Evolutionary conservation across 2,113 vertebrate genomes (phyloP).

Genomic region (Dascyllus trimaculatus): DNA sequence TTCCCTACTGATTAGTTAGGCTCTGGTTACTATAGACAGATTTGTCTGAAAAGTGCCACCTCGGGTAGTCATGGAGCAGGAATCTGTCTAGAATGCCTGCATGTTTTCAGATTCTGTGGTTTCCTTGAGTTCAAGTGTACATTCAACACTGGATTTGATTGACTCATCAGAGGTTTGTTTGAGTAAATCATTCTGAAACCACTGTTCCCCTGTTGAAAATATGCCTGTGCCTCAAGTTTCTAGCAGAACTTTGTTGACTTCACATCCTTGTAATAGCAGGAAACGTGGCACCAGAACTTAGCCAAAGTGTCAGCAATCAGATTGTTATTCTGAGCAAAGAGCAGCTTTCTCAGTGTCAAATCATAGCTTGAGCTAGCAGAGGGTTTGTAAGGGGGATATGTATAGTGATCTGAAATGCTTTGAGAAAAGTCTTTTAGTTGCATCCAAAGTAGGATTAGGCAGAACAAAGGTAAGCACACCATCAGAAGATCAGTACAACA

Average conservation of each 20-base stretch:
- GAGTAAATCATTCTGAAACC: too few species aligned
- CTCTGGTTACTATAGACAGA: too few species aligned
- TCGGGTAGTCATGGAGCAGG: too few species aligned
- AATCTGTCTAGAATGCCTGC: too few species aligned
- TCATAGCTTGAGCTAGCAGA: neutral
- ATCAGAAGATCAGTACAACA: neutral
- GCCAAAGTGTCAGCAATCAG: neutral
- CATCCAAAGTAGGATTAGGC: slow-evolving; percentile 2
- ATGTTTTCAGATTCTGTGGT: too few species aligned
- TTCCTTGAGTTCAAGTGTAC: too few species aligned
- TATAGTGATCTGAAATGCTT: neutral
- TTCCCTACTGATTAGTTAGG: too few species aligned
- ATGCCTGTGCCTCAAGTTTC: neutral
- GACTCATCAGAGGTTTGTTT: too few species aligned
- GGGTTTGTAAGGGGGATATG: neutral
- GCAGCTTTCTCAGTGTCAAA: neutral
- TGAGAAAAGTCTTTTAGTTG: neutral
- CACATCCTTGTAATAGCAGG: neutral
- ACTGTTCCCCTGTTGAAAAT: neutral
- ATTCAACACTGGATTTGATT: too few species aligned
- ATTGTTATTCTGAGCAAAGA: neutral
- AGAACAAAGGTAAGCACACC: neutral
- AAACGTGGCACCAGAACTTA: neutral
- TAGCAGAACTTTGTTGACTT: neutral
- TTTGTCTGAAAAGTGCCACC: too few species aligned